Conservation (phyloP, 1,140 invertebrate species). For the Sipha flava region DNA sequence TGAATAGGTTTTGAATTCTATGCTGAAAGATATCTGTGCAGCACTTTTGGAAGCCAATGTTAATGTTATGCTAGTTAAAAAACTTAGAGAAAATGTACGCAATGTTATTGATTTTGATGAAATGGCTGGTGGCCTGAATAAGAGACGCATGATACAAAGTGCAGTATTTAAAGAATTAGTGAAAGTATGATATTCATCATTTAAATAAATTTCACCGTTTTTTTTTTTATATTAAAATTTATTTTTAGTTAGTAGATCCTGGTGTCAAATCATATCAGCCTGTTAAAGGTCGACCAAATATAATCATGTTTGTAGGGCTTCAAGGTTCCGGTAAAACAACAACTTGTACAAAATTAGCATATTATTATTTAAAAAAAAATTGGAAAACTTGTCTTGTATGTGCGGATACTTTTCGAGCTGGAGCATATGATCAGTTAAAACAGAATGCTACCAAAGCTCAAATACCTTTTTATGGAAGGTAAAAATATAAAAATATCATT, state of each 20-base stretch:
- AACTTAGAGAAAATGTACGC: constrained; percentile 95
- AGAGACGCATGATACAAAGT: constrained; percentile 96
- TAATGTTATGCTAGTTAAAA: constrained; percentile 93
- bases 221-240: constrained; percentile 28
- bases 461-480: constrained; percentile 99
- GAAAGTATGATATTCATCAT: constrained; percentile 56
- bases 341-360: constrained; percentile 98
- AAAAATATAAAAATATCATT: no score
- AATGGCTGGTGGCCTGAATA: constrained; percentile 98
- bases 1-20: constrained; percentile 87
- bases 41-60: constrained; percentile 98
- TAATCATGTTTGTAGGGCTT: constrained; percentile 99
- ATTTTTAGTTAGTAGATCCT: constrained; percentile 85
- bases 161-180: constrained; percentile 98
- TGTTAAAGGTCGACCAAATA: constrained; percentile 86
- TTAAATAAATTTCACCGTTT: not conserved
- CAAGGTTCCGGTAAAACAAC: constrained; percentile 99
- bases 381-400: constrained; percentile 99
- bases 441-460: constrained; percentile 99
- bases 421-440: constrained; percentile 99
- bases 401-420: constrained; percentile 98
- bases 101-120: constrained; percentile 98
- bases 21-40: constrained; percentile 98
- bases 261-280: constrained; percentile 96
- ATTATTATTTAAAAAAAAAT: constrained; percentile 97